Base-by-base conservation (phyloP, 2,797 vertebrate species). In the Melanotaenia parkinsoni region DNA sequence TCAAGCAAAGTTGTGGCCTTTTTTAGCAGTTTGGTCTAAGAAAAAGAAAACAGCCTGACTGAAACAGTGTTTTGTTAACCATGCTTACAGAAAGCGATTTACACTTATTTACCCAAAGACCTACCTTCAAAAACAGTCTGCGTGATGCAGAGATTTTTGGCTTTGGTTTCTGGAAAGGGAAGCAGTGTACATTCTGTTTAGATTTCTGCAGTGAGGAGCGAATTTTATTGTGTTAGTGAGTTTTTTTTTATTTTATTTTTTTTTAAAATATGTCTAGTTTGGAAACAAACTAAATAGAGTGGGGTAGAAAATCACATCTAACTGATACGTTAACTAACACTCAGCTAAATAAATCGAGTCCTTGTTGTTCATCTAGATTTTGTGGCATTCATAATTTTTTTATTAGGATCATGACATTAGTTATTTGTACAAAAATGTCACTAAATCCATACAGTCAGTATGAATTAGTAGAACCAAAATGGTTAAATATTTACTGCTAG, bases 111-210 rank as follows among this genome's bases (percentile, higher is more conserved):
- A 30, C 18, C 61, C 40, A 58, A 32, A 30, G 37, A 22, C 50
- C 65, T 87, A 95, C 94, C 93, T 95, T 95, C 58, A 95, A 83
- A 61, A 85, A 91, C 47, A 95, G 86, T 76, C 93, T 92, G 68
- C 94, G 93, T 65, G 95, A 95, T 60, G 94, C 95, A 51, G 93
- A 87, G 77, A 94, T 93, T 67, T 95, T 95, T 28, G 92, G 83
- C 87, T 94, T 94, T 80, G 86, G 13, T 92, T 92, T 95, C 94
- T 95, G 84, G 59, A 84, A 85, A 80, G 67, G 10, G 72, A 65
- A 33, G 70, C 0, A 0, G 18, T 22, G 16, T 14, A 58, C 1
- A 51, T 70, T 28, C 61, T 20, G 22, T 43, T 83, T 10, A 65
- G 5, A 58, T 74, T 68, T 60, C 7, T 79, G 18, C 2, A 33